Percentiles rank a stretch among this genome's conserved stretches.
Evolutionary conservation across 2,113 vertebrate species (phyloP).

Genomic region (Ageneiosus marmoratus): DNA sequence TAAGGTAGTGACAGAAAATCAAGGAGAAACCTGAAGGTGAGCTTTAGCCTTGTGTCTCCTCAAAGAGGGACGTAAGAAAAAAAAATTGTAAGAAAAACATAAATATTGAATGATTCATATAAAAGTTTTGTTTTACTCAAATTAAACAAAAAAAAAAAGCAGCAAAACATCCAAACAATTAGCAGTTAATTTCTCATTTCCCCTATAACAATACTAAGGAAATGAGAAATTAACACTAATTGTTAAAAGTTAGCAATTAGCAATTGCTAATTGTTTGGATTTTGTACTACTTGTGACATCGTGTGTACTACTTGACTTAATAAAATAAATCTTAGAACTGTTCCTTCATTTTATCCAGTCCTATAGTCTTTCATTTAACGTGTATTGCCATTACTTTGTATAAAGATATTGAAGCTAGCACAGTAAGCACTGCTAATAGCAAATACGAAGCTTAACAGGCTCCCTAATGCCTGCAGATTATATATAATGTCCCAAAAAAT

Average conservation of each 20-base stretch:
- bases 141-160: too few species aligned
- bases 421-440: background rate
- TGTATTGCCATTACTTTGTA: background rate
- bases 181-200: too few species aligned
- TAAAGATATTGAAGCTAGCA: background rate
- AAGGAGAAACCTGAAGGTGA: background rate
- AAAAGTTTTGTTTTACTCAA: too few species aligned
- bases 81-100: background rate
- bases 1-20: background rate
- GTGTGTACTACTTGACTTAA: too few species aligned
- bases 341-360: background rate
- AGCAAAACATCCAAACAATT: background rate
- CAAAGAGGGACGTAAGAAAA: background rate
- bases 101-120: background rate
- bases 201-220: background rate
- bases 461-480: too few species aligned
- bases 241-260: too few species aligned
- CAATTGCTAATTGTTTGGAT: too few species aligned
- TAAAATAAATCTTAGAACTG: too few species aligned
- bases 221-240: too few species aligned
- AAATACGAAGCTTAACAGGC: background rate
- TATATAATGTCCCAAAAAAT: too few species aligned
- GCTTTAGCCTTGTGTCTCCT: background rate
- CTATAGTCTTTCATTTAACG: background rate
- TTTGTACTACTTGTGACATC: too few species aligned